phyloP scores from a whole-genome alignment of 1,140 invertebrate genomes.

The Heliothis virescens region DNA sequence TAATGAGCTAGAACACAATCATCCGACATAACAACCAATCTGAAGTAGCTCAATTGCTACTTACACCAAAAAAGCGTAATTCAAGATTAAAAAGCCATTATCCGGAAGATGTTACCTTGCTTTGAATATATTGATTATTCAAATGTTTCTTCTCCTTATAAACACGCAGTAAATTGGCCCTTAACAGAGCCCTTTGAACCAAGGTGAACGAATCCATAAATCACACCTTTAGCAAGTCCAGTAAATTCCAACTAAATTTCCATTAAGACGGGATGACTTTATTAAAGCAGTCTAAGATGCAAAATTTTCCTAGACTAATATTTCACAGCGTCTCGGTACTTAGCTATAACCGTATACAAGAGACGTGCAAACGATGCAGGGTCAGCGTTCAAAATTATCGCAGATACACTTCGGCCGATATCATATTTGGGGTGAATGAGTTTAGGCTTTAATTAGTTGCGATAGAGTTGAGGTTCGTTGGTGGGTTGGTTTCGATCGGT shows the following conservation, averaged over 20 bases:
- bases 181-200: slow-evolving; percentile 20
- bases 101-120: background rate
- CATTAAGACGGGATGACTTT: slow-evolving; percentile 22
- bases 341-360: slow-evolving; percentile 14
- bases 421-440: background rate
- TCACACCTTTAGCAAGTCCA: slow-evolving; percentile 31
- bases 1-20: too few species aligned
- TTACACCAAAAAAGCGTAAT: slow-evolving; percentile 1
- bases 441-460: background rate
- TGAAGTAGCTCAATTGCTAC: too few species aligned
- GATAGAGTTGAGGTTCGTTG: slow-evolving; percentile 11
- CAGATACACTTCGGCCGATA: slow-evolving; percentile 2
- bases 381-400: slow-evolving; percentile 42
- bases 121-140: slow-evolving; percentile 33
- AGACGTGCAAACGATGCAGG: slow-evolving; percentile 31
- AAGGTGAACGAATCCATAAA: slow-evolving; percentile 15
- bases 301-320: slow-evolving; percentile 37
- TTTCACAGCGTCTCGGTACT: slow-evolving; percentile 6
- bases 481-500: slow-evolving; percentile 21
- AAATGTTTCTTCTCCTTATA: slow-evolving; percentile 29
- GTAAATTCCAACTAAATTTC: slow-evolving; percentile 39
- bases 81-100: slow-evolving; percentile 24
- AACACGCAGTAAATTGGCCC: slow-evolving; percentile 18
- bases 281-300: slow-evolving; percentile 23
- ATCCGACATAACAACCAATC: too few species aligned